A percentile compares a stretch with the other conserved stretches of the same genome.
Conservation (phyloP, 2,113 vertebrate species). For the Erinaceus europaeus region DNA sequence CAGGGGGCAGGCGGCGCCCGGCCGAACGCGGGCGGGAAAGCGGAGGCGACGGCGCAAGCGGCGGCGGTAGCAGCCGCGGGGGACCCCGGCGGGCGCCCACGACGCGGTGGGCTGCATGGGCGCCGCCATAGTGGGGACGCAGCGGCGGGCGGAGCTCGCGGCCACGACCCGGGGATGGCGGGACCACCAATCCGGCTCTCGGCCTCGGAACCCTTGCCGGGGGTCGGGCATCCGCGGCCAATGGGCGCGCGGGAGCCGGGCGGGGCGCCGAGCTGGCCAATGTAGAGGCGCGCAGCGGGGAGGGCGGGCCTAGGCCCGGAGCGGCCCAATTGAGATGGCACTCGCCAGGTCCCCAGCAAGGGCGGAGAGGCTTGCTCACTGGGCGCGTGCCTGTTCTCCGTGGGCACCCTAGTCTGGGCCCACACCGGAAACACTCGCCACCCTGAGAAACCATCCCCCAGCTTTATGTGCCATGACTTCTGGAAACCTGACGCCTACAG, state of each 20-base stretch:
- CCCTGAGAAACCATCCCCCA: neutral
- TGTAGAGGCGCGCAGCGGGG: slow-evolving; percentile 5
- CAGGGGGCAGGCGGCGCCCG: slow-evolving; percentile 40
- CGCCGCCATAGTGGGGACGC: slow-evolving; percentile 74
- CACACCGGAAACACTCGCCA: too few species aligned
- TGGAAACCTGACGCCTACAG: neutral
- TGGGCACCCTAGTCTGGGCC: neutral
- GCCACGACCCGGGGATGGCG: slow-evolving; percentile 45
- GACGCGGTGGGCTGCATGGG: slow-evolving; percentile 54
- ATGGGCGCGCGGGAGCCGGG: slow-evolving; percentile 46
- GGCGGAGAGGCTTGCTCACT: neutral
- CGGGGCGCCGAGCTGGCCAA: slow-evolving; percentile 43
- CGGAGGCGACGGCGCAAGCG: neutral
- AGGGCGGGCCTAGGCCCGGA: neutral
- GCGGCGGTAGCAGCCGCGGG: slow-evolving; percentile 22
- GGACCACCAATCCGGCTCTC: slow-evolving; percentile 61
- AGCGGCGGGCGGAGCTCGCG: slow-evolving; percentile 56
- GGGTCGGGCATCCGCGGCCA: slow-evolving; percentile 21
- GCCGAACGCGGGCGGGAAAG: slow-evolving; percentile 20
- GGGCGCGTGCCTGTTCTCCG: neutral
- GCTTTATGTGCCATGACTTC: neutral
- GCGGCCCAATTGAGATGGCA: neutral
- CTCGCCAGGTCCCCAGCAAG: neutral
- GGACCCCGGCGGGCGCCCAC: slow-evolving; percentile 56
- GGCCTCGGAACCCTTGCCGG: slow-evolving; percentile 35